Evolutionary conservation across 2,888 invertebrate species (phyloP), one percentile per base, ranked within the genome.

Genomic region (Criorhina ranunculi): DNA sequence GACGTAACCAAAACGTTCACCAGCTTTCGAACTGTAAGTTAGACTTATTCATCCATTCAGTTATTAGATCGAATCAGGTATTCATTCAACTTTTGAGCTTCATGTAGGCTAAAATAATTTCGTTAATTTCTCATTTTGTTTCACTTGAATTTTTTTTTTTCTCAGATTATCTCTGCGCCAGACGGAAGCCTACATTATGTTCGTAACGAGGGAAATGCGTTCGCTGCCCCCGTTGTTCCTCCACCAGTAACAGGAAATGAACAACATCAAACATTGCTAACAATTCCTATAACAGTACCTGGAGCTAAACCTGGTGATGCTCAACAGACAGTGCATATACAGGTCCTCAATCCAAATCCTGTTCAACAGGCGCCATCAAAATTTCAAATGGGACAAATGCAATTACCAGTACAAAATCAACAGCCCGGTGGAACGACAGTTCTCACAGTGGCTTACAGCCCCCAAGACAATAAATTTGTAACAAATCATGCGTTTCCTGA

Each of bases 311-410:
- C 95, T 55, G 95, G 95, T 87, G 96, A 96, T 89, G 95, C 96
- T 0, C 95, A 95, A 87, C 95, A 94, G 87, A 96, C 95, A 44
- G 95, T 96, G 44, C 96, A 96, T 91, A 96, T 96, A 81, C 96
- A 96, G 91, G 95, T 95, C 86, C 92, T 95, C 35, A 94, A 93
- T 88, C 95, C 95, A 0, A 94, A 93, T 62, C 87, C 94, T 88
- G 92, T 93, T 89, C 89, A 92, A 87, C 87, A 87, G 75, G 62
- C 87, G 42, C 95, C 95, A 2, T 37, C 83, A 15, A 96, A 96
- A 89, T 96, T 95, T 90, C 95, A 95, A 89, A 94, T 95, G 92
- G 93, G 94, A 0, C 94, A 94, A 53, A 93, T 94, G 87, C 95
- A 96, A 87, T 95, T 96, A 89, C 95, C 96, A 0, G 93, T 96